Evolutionary conservation across 2,888 invertebrate genomes (phyloP).

Genomic region (Mythimna lalbum): DNA sequence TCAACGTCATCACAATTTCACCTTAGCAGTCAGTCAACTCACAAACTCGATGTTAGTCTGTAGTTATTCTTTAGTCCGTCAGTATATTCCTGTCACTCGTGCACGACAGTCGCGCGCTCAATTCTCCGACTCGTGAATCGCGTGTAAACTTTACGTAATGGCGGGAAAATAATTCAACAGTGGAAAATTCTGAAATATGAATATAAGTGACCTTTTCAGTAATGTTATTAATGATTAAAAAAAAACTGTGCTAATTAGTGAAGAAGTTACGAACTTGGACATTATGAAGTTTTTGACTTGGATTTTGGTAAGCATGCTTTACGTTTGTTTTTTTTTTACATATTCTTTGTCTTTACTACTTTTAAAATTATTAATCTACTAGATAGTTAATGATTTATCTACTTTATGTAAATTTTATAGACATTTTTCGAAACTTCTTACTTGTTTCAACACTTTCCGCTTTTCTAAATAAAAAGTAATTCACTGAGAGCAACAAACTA

Average conservation of each 20-base stretch:
- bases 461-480: neutral
- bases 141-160: conserved; percentile 85
- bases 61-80: conserved; percentile 56
- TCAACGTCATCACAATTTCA: conserved; percentile 68
- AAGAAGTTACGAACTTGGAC: conserved; percentile 62
- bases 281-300: conserved; percentile 76
- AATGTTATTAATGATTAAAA: conserved; percentile 41
- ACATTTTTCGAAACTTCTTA: neutral
- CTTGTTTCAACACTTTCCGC: no score
- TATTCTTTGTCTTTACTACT: neutral
- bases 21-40: conserved; percentile 67
- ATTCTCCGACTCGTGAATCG: conserved; percentile 67
- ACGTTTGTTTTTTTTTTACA: neutral
- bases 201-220: conserved; percentile 42
- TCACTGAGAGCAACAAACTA: neutral
- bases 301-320: conserved; percentile 74
- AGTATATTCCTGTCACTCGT: conserved; percentile 76
- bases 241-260: conserved; percentile 58
- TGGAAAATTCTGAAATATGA: conserved; percentile 33
- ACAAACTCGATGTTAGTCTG: conserved; percentile 55
- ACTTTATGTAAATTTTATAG: neutral
- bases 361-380: neutral
- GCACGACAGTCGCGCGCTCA: conserved; percentile 71
- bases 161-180: conserved; percentile 75
- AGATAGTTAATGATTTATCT: neutral